phyloP scores from a whole-genome alignment of 2,888 invertebrate species.

The Phortica okadai region DNA sequence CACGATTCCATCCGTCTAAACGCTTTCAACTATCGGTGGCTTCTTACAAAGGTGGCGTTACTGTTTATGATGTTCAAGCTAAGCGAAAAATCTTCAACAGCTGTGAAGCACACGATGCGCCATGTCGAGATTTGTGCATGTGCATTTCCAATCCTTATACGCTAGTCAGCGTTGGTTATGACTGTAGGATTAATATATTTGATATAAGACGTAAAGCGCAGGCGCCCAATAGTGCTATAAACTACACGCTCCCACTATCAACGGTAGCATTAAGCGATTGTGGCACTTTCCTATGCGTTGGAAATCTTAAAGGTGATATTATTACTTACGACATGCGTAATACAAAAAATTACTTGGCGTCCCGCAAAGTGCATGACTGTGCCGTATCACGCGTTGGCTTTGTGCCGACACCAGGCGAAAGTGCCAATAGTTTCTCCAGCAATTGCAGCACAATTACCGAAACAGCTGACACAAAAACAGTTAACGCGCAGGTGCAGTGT shows the following conservation, averaged over 20 bases:
- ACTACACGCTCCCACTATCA: constrained; percentile 70
- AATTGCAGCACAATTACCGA: constrained; percentile 46
- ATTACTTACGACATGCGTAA: constrained; percentile 74
- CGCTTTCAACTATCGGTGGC: constrained; percentile 72
- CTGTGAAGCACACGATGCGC: constrained; percentile 70
- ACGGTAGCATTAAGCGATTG: constrained; percentile 73
- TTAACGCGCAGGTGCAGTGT: constrained; percentile 42
- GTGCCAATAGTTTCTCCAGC: constrained; percentile 57
- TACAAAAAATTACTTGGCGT: constrained; percentile 62
- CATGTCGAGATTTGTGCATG: constrained; percentile 74
- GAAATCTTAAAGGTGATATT: constrained; percentile 75
- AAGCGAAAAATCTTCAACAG: constrained; percentile 68
- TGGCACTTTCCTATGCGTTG: constrained; percentile 73
- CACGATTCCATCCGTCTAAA: constrained; percentile 74
- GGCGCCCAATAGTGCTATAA: constrained; percentile 58
- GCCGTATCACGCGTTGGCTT: constrained; percentile 71
- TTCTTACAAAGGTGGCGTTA: constrained; percentile 72
- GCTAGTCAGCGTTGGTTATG: constrained; percentile 74
- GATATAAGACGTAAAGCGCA: constrained; percentile 72
- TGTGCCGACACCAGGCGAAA: constrained; percentile 64
- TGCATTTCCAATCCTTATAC: constrained; percentile 66
- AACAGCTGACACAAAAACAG: background rate
- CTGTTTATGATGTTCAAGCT: constrained; percentile 71
- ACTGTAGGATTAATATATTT: constrained; percentile 74
- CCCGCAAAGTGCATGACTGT: constrained; percentile 67